Evolutionary conservation across 2,797 vertebrate species (phyloP).

Genomic region (Gymnothorax javanicus): DNA sequence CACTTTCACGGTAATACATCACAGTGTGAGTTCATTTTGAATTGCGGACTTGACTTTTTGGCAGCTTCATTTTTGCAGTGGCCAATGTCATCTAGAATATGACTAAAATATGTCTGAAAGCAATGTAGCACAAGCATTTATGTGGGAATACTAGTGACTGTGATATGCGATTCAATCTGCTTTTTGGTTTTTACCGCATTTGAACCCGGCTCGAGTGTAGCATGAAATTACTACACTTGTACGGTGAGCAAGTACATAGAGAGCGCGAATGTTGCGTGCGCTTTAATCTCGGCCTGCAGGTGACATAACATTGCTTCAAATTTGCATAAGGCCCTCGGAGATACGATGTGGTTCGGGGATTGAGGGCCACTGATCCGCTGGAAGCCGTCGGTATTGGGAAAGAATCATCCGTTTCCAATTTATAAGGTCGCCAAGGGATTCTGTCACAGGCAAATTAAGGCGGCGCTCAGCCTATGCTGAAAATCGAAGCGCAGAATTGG

Average conservation of each 20-base stretch:
- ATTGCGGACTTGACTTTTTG: neutral
- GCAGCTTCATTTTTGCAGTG: neutral
- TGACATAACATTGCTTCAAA: neutral
- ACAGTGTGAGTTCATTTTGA: neutral
- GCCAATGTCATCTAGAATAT: neutral
- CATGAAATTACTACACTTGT: neutral
- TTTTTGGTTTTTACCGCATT: neutral
- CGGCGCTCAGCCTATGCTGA: neutral
- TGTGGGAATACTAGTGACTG: neutral
- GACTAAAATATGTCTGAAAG: neutral
- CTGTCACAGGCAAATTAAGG: neutral
- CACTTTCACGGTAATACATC: neutral
- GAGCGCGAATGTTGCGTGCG: neutral
- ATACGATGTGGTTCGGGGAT: neutral
- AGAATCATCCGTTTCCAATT: constrained; percentile 15
- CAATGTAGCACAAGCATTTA: neutral
- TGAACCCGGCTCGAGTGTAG: neutral
- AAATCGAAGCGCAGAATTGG: neutral
- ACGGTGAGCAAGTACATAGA: neutral
- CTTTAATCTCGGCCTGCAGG: neutral
- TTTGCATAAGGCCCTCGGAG: neutral
- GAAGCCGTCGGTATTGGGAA: neutral
- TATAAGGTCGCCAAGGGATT: neutral
- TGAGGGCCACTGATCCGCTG: neutral
- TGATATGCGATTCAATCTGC: neutral